A percentile compares a stretch with the other conserved stretches of the same genome.
These are phyloP conservation scores for Megalopta genalis DNA, from an alignment of 1,140 invertebrate genomes.

Conservation along the genomic window DNA sequence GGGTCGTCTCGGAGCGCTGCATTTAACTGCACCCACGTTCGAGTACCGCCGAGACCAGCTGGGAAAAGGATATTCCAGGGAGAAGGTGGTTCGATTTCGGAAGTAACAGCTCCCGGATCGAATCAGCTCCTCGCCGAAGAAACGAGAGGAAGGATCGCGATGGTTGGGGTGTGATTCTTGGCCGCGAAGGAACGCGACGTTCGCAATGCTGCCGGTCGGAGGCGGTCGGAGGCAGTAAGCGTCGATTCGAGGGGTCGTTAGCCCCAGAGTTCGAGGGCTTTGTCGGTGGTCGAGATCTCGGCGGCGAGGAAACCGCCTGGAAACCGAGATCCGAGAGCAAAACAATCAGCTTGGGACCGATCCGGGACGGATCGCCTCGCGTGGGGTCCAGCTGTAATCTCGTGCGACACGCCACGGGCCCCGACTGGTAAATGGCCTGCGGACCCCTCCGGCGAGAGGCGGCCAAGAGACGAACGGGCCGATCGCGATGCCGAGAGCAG, in stretches of 20 bases:
- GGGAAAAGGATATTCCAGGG: too few relatives aligned
- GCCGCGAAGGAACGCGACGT: background rate
- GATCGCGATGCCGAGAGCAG: conserved; percentile 21
- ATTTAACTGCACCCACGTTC: too few relatives aligned
- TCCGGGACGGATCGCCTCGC: conserved; percentile 31
- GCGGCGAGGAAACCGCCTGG: conserved; percentile 12
- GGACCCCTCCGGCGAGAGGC: background rate
- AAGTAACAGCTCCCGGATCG: too few relatives aligned
- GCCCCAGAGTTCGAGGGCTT: background rate
- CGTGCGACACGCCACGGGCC: conserved; percentile 47
- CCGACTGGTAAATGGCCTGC: conserved; percentile 29
- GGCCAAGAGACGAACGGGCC: background rate
- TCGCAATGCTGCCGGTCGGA: too few relatives aligned
- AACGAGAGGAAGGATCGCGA: too few relatives aligned
- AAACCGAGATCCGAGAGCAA: conserved; percentile 32
- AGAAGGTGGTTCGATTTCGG: too few relatives aligned
- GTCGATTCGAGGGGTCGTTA: conserved; percentile 15
- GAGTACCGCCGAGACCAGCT: too few relatives aligned
- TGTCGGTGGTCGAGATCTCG: conserved; percentile 48
- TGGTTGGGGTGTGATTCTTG: too few relatives aligned
- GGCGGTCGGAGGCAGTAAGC: background rate
- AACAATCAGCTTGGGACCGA: conserved; percentile 47
- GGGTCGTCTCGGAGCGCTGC: too few relatives aligned
- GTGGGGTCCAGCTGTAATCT: conserved; percentile 55
- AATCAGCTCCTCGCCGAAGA: too few relatives aligned